Evolutionary conservation across 2,113 vertebrate genomes (phyloP), one percentile per base, ranked within the genome.

Genomic region (Ardeotis arabs): DNA sequence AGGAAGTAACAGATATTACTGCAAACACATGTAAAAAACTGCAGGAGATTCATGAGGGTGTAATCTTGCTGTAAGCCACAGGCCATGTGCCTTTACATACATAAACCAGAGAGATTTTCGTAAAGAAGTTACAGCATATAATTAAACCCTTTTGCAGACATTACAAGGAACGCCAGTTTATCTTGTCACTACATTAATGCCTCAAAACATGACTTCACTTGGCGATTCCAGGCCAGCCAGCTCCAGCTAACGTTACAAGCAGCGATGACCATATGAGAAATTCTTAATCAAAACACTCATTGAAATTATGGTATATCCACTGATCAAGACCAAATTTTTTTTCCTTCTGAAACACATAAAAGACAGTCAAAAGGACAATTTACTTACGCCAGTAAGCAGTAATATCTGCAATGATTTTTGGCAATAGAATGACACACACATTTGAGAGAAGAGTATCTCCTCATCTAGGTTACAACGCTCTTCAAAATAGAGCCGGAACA

Each of bases 191-290:
- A 31, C 29, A 52, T 10, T 31, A 66, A 76, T 28, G 28, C 45
- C 70, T 79, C 74, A 79, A 62, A 87, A 76, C 23, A 5, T 9
- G 21, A 39, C n/a, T 73, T 73, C 37, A 50, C 13, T 33, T 35
- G 25, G 37, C 0, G 0, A 37, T 27, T 66, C 41, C 55, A 44
- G 41, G 28, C 62, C 8, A 1, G 50, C 11, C 0, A 0, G 14
- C 63, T 66, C 68, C 52, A 84, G 47, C 39, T 49, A 60, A 56
- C 2, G 2, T 58, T 12, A 58, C 18, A 59, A 63, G 45, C n/a
- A 84, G n/a, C 37, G 73, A 81, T 6, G 27, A 53, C 25, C 29
- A 49, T 4, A 60, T 75, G 20, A 94, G 84, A 92, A 94, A 70
- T 39, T 25, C 52, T 78, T 56, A 27, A 84, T 39, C 41, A 87